Evolutionary conservation across 2,797 vertebrate genomes (phyloP).

Genomic region (Oceanodroma leucorhoa): DNA sequence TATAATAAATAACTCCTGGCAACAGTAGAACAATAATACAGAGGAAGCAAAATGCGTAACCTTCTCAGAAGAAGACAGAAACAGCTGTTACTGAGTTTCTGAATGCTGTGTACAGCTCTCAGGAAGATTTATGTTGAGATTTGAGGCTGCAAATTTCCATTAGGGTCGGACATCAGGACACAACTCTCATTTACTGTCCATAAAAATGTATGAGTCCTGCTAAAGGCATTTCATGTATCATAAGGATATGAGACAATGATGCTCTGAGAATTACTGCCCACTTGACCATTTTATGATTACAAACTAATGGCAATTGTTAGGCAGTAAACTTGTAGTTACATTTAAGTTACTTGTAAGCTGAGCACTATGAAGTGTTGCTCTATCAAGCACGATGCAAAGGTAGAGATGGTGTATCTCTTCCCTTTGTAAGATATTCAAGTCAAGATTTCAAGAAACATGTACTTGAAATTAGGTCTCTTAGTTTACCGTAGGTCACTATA

Average conservation of each 20-base stretch:
- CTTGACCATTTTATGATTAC: conserved; percentile 51
- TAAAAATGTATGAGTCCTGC: conserved; percentile 43
- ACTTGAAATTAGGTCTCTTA: neutral
- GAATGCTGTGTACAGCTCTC: neutral
- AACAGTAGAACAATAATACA: neutral
- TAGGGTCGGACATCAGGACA: conserved; percentile 3
- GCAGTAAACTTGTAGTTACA: conserved; percentile 3
- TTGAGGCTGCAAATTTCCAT: conserved; percentile 8
- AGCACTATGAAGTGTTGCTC: neutral
- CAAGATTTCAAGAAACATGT: neutral
- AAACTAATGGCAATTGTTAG: conserved; percentile 13
- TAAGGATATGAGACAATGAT: neutral
- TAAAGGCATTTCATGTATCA: conserved; percentile 23
- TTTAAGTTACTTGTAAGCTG: neutral
- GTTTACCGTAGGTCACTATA: neutral
- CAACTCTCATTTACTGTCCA: conserved; percentile 30
- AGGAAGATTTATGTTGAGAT: conserved; percentile 24
- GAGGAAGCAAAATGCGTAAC: neutral
- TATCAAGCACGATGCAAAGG: neutral
- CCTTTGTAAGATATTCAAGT: neutral
- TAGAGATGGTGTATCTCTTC: neutral
- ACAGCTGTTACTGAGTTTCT: neutral
- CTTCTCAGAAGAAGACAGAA: neutral
- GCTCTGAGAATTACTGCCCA: conserved; percentile 29
- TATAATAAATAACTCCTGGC: neutral